These are phyloP conservation scores for Dendroctonus valens DNA, from an alignment of 1,140 invertebrate genomes.

Conservation along the genomic window DNA sequence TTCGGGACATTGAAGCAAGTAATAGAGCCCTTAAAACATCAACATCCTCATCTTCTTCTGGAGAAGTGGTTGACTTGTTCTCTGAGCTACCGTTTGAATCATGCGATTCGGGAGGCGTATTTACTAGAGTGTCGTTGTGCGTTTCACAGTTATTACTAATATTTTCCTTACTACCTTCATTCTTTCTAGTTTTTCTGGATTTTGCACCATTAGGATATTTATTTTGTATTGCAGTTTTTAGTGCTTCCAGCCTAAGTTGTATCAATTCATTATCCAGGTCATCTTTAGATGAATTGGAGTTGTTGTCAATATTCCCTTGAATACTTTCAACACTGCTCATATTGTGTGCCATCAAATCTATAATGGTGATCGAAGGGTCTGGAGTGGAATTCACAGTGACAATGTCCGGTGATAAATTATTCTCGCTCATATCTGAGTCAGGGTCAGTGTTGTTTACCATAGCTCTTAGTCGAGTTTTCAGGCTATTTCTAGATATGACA, in stretches of 20 bases:
- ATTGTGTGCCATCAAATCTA: constrained; percentile 1
- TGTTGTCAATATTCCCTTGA: no score
- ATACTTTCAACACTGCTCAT: neutral
- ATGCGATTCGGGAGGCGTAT: no score
- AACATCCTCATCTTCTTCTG: constrained; percentile 49
- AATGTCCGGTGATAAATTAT: no score
- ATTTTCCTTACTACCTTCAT: constrained; percentile 41
- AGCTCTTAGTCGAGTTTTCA: constrained; percentile 35
- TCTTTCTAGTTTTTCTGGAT: constrained; percentile 32
- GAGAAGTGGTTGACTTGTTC: constrained; percentile 22
- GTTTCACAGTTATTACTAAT: constrained; percentile 29
- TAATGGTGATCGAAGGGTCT: neutral
- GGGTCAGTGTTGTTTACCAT: constrained; percentile 32
- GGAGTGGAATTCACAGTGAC: neutral
- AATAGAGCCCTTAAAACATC: constrained; percentile 48
- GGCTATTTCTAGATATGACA: constrained; percentile 33
- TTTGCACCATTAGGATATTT: constrained; percentile 44
- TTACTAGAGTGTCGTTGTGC: no score
- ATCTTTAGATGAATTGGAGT: constrained; percentile 8
- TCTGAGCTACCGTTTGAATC: neutral
- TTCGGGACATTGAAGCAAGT: constrained; percentile 48
- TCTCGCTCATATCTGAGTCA: neutral
- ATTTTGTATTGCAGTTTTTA: constrained; percentile 47
- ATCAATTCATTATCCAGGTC: constrained; percentile 44
- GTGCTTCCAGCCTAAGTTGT: constrained; percentile 45